These are phyloP conservation scores for Masnerella sp. DNA, from an alignment of 2,888 invertebrate genomes.

Conservation along the genomic window DNA sequence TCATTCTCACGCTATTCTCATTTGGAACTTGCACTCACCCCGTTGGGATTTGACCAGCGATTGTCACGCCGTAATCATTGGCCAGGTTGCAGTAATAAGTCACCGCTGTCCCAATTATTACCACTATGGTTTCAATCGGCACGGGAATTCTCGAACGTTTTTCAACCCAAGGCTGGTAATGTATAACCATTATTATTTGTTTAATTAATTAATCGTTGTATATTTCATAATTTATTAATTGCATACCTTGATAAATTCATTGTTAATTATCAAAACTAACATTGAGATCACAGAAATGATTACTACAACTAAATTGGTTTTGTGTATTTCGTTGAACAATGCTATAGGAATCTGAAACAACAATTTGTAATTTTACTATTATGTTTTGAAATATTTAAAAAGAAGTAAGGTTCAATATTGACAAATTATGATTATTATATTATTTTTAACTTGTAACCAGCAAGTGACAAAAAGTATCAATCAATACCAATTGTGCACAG, in stretches of 20 bases:
- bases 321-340: constrained; percentile 79
- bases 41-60: constrained; percentile 85
- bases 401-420: too few relatives aligned
- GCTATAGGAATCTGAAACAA: constrained; percentile 81
- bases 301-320: constrained; percentile 82
- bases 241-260: constrained; percentile 84
- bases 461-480: too few relatives aligned
- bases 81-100: constrained; percentile 81
- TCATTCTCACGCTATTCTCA: constrained; percentile 19
- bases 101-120: constrained; percentile 83
- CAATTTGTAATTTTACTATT: not conserved
- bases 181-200: constrained; percentile 15
- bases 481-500: too few relatives aligned
- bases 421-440: too few relatives aligned
- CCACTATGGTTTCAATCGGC: constrained; percentile 86
- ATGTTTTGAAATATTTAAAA: too few relatives aligned
- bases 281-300: constrained; percentile 82
- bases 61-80: constrained; percentile 79
- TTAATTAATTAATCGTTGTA: constrained; percentile 9
- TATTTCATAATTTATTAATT: too few relatives aligned
- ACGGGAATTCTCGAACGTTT: constrained; percentile 83
- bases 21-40: constrained; percentile 78
- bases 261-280: constrained; percentile 81
- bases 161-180: too few relatives aligned
- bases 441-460: too few relatives aligned